These are phyloP conservation scores for Chromobotia macracanthus DNA, from an alignment of 2,797 vertebrate genomes.

Conservation along the genomic window DNA sequence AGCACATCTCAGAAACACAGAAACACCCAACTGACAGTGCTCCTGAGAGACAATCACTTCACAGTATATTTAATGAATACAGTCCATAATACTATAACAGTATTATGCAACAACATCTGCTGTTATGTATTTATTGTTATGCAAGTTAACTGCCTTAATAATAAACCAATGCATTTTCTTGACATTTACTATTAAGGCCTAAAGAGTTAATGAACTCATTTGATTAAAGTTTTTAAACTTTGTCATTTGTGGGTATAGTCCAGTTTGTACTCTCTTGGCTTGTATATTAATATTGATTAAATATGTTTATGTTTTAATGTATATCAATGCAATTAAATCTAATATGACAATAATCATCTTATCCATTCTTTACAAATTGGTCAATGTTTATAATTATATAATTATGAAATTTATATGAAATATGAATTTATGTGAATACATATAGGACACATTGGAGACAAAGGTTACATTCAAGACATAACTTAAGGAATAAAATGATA, in stretches of 20 bases:
- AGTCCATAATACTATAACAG: not conserved
- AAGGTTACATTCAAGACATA: not conserved
- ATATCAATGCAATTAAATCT: not conserved
- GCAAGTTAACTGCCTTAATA: too few relatives aligned
- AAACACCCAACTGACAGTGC: constrained; percentile 20
- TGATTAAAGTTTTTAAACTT: too few relatives aligned
- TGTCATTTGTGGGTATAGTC: too few relatives aligned
- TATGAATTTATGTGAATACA: not conserved
- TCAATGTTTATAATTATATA: not conserved
- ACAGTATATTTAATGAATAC: not conserved
- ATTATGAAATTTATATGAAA: not conserved
- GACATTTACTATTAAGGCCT: not conserved
- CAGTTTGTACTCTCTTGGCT: not conserved
- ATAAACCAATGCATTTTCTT: not conserved
- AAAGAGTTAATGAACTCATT: not conserved
- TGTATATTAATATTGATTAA: not conserved
- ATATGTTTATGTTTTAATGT: not conserved
- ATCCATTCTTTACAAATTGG: not conserved
- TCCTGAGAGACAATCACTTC: not conserved
- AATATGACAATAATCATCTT: too few relatives aligned
- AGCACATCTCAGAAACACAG: constrained; percentile 3
- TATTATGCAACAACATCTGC: not conserved
- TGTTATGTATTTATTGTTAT: not conserved
- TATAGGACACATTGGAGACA: not conserved
- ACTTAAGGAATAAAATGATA: not conserved